Conservation (phyloP, 35 echinoderm and acorn worm genomes). For the Diadema setosum region DNA sequence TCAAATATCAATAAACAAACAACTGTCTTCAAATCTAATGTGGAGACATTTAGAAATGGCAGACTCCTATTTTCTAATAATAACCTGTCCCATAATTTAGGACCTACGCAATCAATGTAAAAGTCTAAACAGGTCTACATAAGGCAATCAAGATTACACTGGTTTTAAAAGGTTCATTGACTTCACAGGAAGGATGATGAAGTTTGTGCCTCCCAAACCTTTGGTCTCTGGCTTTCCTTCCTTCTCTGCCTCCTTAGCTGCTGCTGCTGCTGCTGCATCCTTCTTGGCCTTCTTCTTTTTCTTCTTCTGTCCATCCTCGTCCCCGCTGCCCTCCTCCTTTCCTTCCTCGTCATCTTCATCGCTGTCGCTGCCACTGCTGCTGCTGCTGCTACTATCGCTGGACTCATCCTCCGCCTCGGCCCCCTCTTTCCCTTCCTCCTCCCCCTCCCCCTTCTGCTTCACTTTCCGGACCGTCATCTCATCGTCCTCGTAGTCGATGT, state of each 20-base stretch:
- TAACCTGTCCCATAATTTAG: too few species aligned
- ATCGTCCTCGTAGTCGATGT: constrained; percentile 2
- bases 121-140: background rate
- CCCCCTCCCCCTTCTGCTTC: background rate
- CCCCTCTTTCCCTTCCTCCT: background rate
- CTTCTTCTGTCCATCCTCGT: background rate
- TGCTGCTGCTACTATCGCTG: background rate
- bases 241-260: constrained; percentile 9
- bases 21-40: too few species aligned
- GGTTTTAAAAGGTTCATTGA: background rate
- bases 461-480: background rate
- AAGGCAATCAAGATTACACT: background rate
- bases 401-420: background rate
- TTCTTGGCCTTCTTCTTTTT: constrained; percentile 32
- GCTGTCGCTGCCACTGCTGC: background rate
- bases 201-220: too few species aligned
- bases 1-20: too few species aligned
- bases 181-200: too few species aligned
- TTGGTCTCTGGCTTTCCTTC: background rate
- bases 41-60: too few species aligned
- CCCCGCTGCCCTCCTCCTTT: background rate
- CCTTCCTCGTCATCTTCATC: constrained; percentile 36
- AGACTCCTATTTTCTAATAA: too few species aligned
- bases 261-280: background rate
- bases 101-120: background rate